These are phyloP conservation scores for Meriones psammophilus DNA, from an alignment of 2,797 vertebrate genomes.

Conservation along the genomic window DNA sequence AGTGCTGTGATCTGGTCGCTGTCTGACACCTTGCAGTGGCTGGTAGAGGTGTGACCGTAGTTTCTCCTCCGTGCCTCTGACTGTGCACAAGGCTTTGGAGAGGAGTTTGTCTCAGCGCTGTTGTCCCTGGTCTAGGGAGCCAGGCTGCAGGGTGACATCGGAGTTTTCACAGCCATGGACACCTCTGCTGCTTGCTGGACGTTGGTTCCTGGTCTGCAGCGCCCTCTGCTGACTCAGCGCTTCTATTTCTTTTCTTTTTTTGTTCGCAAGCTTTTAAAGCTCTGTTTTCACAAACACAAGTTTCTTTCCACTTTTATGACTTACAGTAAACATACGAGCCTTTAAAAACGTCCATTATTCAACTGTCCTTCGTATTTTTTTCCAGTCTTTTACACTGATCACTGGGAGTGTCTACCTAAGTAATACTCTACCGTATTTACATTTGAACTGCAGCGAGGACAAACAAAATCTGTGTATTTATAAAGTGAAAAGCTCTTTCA, in stretches of 20 bases:
- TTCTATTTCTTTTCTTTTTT: background rate
- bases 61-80: background rate
- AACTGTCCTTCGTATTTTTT: slow-evolving; percentile 69
- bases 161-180: background rate
- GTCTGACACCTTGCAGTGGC: background rate
- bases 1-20: too few relatives aligned
- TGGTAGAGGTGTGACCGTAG: background rate
- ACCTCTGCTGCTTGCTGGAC: background rate
- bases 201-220: background rate
- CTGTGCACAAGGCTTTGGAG: background rate
- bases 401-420: slow-evolving; percentile 79
- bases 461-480: slow-evolving; percentile 89
- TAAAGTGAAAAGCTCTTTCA: slow-evolving; percentile 90
- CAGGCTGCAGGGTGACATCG: background rate
- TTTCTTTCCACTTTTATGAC: slow-evolving; percentile 7
- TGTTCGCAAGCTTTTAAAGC: slow-evolving; percentile 61
- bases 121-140: background rate
- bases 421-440: slow-evolving; percentile 83
- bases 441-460: slow-evolving; percentile 84
- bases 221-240: slow-evolving; percentile 58
- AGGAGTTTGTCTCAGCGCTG: background rate
- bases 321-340: slow-evolving; percentile 1
- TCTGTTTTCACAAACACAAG: slow-evolving; percentile 56
- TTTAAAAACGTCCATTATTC: slow-evolving; percentile 21
- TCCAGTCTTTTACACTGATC: slow-evolving; percentile 87